Evolutionary conservation across 2,888 invertebrate species (phyloP), one percentile per base, ranked within the genome.

Genomic region (Aphodius sticticus): DNA sequence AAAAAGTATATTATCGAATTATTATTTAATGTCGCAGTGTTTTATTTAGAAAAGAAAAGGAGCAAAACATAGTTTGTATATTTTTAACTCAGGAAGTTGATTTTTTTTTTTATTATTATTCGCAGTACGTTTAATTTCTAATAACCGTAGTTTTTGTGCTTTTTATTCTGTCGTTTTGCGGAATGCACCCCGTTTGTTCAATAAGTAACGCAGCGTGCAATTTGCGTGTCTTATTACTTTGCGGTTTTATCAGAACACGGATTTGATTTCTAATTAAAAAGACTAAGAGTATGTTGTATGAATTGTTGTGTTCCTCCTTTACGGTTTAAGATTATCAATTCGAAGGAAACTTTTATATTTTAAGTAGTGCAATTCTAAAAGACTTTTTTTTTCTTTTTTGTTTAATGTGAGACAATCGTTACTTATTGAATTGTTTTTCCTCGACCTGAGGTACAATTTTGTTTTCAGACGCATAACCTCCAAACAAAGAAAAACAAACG

Each of bases 31-130:
- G 53, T 53, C 6, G 12, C 53, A 9, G 53, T 53, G 53, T 12
- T 53, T 12, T 53, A 12, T 12, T 5, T 53, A 53, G 53, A 74
- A 74, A 36, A 26, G 36, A 6, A n/a, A 74, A 74, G 37, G 37
- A 74, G 35, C 14, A 72, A 72, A 16, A 15, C 26, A 36, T 74
- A 74, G 74, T 74, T 84, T 84, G 83, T 85, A 84, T 84, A 84
- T 85, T 83, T 84, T 85, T 84, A 74, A 85, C 85, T 85, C 86
- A 84, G 85, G 85, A 84, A 84, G 74, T 37, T 74, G 37, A 26
- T 26, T 74, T 74, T 74, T 35, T 36, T 37, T 35, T 74, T 15
- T 77, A 70, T 76, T 76, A 36, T 69, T 77, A 26, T 70, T 69
- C 70, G 26, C 70, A 36, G 77, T 77, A 36, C 37, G 70, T 70